phyloP scores from a whole-genome alignment of 2,113 vertebrate species.

The Zosterops japonicus region DNA sequence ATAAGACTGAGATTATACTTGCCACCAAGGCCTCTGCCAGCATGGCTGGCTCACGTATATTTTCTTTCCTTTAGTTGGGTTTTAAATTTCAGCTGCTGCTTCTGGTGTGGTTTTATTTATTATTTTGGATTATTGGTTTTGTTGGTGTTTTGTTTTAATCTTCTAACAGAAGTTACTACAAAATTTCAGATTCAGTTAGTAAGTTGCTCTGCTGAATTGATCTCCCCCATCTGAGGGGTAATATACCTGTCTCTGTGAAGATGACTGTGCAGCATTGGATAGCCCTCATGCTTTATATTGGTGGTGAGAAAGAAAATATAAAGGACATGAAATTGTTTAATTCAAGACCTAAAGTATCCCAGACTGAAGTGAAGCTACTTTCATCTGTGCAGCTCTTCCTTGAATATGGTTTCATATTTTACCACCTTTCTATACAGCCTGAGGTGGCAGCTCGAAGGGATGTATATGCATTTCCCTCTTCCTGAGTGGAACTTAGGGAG shows the following conservation, averaged over 20 bases:
- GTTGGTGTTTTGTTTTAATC: not conserved
- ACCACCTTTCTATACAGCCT: not conserved
- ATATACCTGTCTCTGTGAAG: not conserved
- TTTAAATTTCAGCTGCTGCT: not conserved
- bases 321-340: not conserved
- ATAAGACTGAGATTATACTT: not conserved
- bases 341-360: not conserved
- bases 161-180: not conserved
- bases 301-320: not conserved
- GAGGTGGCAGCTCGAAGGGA: not conserved
- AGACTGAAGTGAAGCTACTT: not conserved
- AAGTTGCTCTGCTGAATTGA: not conserved
- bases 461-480: not conserved
- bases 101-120: not conserved
- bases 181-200: not conserved
- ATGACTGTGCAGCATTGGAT: not conserved
- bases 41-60: not conserved
- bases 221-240: not conserved
- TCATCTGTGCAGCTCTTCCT: not conserved
- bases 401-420: not conserved
- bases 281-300: not conserved
- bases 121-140: not conserved
- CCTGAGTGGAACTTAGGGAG: not conserved
- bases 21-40: not conserved
- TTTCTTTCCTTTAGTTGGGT: not conserved